Conservation (phyloP, 2,888 invertebrate genomes). For the Tryphoninae sp. region DNA sequence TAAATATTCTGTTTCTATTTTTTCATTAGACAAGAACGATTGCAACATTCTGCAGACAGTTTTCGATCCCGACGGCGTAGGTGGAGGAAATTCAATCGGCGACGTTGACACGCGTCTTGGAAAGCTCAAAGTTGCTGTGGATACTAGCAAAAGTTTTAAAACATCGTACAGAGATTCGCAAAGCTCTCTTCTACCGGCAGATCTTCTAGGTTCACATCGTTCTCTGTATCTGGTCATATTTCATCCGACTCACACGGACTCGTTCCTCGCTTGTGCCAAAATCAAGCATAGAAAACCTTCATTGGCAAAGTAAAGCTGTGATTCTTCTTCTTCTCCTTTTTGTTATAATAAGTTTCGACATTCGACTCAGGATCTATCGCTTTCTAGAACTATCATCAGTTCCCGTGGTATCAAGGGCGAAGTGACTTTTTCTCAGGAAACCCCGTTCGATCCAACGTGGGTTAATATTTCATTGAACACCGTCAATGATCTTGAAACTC, state of each 20-base stretch:
- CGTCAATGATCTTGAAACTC: slow-evolving; percentile 86
- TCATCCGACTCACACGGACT: slow-evolving; percentile 89
- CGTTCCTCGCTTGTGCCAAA: slow-evolving; percentile 92
- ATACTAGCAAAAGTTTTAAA: slow-evolving; percentile 83
- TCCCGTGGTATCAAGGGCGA: slow-evolving; percentile 91
- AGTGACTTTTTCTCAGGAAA: slow-evolving; percentile 89
- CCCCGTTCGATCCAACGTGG: slow-evolving; percentile 93
- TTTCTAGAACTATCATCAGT: slow-evolving; percentile 86
- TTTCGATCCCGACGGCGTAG: slow-evolving; percentile 91
- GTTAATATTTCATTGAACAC: slow-evolving; percentile 87
- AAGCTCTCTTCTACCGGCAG: slow-evolving; percentile 87
- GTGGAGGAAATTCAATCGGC: slow-evolving; percentile 87
- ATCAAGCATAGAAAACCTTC: slow-evolving; percentile 87
- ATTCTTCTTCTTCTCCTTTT: slow-evolving; percentile 23
- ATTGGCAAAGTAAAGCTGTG: slow-evolving; percentile 86
- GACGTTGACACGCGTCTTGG: slow-evolving; percentile 91
- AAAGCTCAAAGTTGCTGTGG: slow-evolving; percentile 87
- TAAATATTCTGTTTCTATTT: slow-evolving; percentile 10
- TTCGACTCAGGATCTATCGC: no score
- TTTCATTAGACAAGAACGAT: slow-evolving; percentile 82
- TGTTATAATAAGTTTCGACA: not conserved
- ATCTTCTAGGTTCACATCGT: slow-evolving; percentile 89
- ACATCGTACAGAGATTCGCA: slow-evolving; percentile 88
- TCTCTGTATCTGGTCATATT: slow-evolving; percentile 91
- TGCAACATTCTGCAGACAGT: slow-evolving; percentile 93